Base-by-base conservation (phyloP, 2,113 vertebrate genomes). In the Hystrix brachyura region DNA sequence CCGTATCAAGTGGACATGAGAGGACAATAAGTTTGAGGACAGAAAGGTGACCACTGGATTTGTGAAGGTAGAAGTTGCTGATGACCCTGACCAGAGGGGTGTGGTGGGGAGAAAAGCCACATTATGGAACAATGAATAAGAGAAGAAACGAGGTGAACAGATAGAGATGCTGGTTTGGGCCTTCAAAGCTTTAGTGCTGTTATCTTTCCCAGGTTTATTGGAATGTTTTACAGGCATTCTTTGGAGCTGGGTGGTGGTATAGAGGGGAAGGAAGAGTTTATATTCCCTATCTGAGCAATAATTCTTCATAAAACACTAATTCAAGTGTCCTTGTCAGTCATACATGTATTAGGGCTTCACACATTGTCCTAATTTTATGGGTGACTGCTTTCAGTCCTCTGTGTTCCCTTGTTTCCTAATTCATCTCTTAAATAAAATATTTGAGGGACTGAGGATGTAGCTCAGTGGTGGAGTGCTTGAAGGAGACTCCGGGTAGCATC, bases 151-250 rank as follows among this genome's bases (percentile, higher is more conserved):
- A 92, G 10, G 57, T 69, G 29, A 86, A 81, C 2, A 81, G 87
- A 74, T 43, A 62, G 0, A 93, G 43, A 86, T 17, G 84, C 5
- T 29, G 78, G 25, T 86, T 96, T 80, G 64, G 65, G 29, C 27
- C 57, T 93, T 88, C 32, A 34, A 71, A 80, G 43, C 1, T 65
- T 89, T 79, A 86, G 43, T 86, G 53, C 59, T 67, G 23, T 84
- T 96, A 91, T 93, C 62, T 46, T 90, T 64, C 79, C 78, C 29
- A 87, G 95, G 29, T 87, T 94, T 65, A 25, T 55, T 74, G 67
- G 85, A 86, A 90, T 78, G 11, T 11, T 18, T 92, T 90, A 57
- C 29, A 43, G 23, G 23, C 17, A 88, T 87, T 93, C 43, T 21
- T 93, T 25, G 15, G 65, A 80, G 21, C 51, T 71, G 17, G 21